Base-by-base conservation (phyloP, 2,113 vertebrate genomes). In the Pogona vitticeps region DNA sequence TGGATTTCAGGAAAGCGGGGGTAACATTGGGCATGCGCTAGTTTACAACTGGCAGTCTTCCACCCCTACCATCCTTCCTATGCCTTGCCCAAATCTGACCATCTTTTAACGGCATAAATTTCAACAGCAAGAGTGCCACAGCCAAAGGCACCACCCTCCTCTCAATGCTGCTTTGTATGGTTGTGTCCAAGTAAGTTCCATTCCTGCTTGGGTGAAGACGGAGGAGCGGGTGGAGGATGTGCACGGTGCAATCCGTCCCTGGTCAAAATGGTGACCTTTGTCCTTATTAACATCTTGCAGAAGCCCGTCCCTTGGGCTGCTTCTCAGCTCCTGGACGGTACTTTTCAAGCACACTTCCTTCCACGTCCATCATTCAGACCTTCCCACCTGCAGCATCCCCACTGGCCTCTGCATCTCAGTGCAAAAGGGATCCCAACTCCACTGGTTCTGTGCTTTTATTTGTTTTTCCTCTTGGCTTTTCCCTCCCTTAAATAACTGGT, bases 371-470 rank as follows among this genome's bases (percentile, higher is more conserved):
- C 42, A 5, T 33, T 31, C 36, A 7, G 83, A 18, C 28, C 23
- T 84, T 90, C 82, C 89, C 88, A 23, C 12, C 0, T 75, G 0
- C 14, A 80, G 92, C 83, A 6, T 42, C 87, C n/a, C 79, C 38
- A 0, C 1, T 20, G 76, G 88, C 80, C 86, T 86, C 90, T 91
- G 68, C 88, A 40, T 23, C 56, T 18, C 20, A 18, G 31, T 46
- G 86, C 59, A 89, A 89, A 92, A 89, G 78, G 28, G 93, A 61
- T 9, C 46, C 84, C 90, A 83, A 82, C 89, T 85, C 90, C 79
- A 78, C 76, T 14, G 5, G 82, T 90, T 87, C 96, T 96, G 95
- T 96, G 96, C 96, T 97, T 95, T 81, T 79, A 1, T 15, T 7
- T 67, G 9, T 61, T 26, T 4, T 78, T 36, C 3, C 3, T 8